Evolutionary conservation across 2,888 invertebrate species (phyloP), one percentile per base, ranked within the genome.

Genomic region (Sesia bembeciformis): DNA sequence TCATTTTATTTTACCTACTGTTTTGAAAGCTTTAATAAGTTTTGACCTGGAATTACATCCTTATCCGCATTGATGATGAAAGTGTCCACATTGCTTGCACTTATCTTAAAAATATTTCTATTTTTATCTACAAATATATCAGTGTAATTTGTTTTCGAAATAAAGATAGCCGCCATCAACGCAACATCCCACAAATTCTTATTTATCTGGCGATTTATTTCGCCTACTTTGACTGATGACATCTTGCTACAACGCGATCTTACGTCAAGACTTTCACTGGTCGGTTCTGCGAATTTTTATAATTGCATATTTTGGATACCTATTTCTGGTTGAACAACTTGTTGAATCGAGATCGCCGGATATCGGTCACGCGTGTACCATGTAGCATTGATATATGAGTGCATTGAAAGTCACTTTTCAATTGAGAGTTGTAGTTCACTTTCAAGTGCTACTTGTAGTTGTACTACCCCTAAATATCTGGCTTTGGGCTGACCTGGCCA

Each of bases 261-360:
- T 68, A 69, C 70, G 65, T 67, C 65, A 66, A 64, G 53, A 76
- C 82, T 81, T 82, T 82, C 82, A 76, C 81, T 76, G 60, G 63
- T 70, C 61, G 59, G 61, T 73, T 71, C 68, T 60, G 68, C 64
- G 74, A 75, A 76, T 73, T 74, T 63, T 70, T 65, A 61, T 66
- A 65, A 67, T 72, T 65, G 62, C 66, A 61, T 59, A 58, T 60
- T 60, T 60, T 62, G 62, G 62, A 61, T 60, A 53, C 56, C 61
- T 46, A 46, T 8, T 46, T 46, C 46, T 46, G 4, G 67, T 63
- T 58, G 49, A 58, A 46, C 64, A 60, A 64, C 61, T 63, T 53
- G 67, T 66, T 67, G 61, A 55, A 62, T 59, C 56, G 57, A 61
- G 57, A 54, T 49, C 55, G 60, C 49, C 46, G 58, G 58, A 67